These are phyloP conservation scores for Falco novaeseelandiae DNA, from an alignment of 2,797 vertebrate genomes.

Conservation along the genomic window DNA sequence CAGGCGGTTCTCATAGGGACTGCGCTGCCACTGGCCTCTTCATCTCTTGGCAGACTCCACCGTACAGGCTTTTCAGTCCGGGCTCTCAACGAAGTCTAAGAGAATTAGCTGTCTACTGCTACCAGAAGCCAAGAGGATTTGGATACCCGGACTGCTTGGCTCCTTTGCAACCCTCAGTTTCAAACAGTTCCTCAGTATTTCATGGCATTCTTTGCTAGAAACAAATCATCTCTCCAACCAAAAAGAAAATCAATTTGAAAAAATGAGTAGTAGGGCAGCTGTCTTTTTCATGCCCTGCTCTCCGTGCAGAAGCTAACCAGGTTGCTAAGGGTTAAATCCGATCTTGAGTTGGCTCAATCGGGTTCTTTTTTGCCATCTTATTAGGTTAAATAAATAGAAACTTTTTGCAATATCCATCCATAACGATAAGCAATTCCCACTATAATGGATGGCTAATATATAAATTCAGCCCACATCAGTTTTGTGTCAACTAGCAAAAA, in stretches of 20 bases:
- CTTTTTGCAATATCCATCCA: conserved; percentile 69
- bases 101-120: background rate
- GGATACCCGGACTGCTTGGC: background rate
- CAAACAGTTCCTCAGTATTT: conserved; percentile 18
- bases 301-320: background rate
- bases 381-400: conserved; percentile 75
- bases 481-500: conserved; percentile 76
- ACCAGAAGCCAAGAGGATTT: conserved; percentile 24
- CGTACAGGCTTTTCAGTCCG: background rate
- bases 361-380: conserved; percentile 69
- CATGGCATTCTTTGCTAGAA: background rate
- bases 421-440: conserved; percentile 76
- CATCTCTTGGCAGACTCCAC: background rate
- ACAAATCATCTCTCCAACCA: background rate
- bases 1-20: background rate
- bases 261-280: background rate
- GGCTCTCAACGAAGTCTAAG: background rate
- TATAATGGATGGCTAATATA: conserved; percentile 74
- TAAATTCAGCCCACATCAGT: conserved; percentile 75
- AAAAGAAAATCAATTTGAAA: background rate
- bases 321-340: conserved; percentile 30
- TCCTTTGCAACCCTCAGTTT: background rate
- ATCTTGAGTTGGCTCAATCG: conserved; percentile 19
- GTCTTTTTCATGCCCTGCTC: background rate
- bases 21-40: background rate